Evolutionary conservation across 2,888 invertebrate species (phyloP).

Genomic region (Chymomyza fuscimana): DNA sequence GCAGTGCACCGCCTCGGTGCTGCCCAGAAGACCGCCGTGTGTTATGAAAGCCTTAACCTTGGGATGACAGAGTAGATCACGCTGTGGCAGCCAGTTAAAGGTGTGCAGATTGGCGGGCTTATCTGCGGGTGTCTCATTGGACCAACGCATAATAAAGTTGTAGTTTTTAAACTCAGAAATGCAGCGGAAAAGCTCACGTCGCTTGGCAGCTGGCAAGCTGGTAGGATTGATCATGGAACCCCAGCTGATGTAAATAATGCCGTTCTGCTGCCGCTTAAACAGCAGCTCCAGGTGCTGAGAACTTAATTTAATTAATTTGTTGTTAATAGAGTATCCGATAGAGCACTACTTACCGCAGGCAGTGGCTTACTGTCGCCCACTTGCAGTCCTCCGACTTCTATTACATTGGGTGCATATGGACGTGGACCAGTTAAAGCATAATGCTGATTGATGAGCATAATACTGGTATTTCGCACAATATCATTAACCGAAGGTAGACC

Average conservation of each 20-base stretch:
- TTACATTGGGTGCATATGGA: constrained; percentile 79
- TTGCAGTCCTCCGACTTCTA: constrained; percentile 82
- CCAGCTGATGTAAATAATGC: constrained; percentile 85
- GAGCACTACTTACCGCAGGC: constrained; percentile 57
- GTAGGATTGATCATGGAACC: constrained; percentile 85
- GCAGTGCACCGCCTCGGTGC: constrained; percentile 83
- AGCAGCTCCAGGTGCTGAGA: constrained; percentile 40
- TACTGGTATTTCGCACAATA: constrained; percentile 75
- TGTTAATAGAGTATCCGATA: constrained; percentile 42
- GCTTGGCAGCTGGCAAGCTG: constrained; percentile 81
- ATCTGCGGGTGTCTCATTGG: constrained; percentile 81
- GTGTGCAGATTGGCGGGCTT: no score
- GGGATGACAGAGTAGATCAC: constrained; percentile 85
- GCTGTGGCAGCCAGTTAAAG: constrained; percentile 86
- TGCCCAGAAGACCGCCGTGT: constrained; percentile 86
- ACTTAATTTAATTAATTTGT: constrained; percentile 77
- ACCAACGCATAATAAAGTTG: constrained; percentile 85
- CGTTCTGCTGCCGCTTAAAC: constrained; percentile 58
- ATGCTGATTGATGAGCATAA: constrained; percentile 81
- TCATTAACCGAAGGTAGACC: constrained; percentile 79
- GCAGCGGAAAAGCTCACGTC: constrained; percentile 80
- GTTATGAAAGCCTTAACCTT: constrained; percentile 85
- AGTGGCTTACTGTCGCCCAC: constrained; percentile 63
- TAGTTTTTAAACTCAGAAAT: constrained; percentile 80
- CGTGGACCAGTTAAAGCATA: constrained; percentile 80